A percentile compares a stretch with the other conserved stretches of the same genome.
phyloP scores from a whole-genome alignment of 2,113 vertebrate species.

The Petrocephalus microphthalmus region DNA sequence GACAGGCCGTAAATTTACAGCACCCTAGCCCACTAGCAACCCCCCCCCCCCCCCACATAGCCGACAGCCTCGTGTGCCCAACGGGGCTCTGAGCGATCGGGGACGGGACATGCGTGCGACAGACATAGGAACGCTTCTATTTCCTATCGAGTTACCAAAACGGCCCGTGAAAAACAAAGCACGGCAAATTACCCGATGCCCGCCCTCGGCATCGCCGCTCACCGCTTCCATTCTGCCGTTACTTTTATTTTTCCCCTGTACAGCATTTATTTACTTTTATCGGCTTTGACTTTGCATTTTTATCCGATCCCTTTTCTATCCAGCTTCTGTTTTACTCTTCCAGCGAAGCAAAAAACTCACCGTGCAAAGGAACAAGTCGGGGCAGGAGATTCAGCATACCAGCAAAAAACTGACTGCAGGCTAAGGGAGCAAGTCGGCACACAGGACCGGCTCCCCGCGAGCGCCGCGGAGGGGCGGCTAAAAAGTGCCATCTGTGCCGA shows the following conservation, averaged over 20 bases:
- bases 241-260: neutral
- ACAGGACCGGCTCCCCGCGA: neutral
- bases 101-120: neutral
- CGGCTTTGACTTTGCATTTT: neutral
- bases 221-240: neutral
- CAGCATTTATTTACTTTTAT: neutral
- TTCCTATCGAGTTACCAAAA: neutral
- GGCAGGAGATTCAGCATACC: constrained; percentile 13
- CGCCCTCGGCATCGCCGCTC: neutral
- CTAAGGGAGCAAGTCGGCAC: constrained; percentile 10
- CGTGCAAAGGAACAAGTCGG: neutral
- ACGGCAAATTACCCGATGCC: neutral
- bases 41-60: neutral
- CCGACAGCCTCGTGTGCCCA: neutral
- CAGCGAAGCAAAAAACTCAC: neutral
- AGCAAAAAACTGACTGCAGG: neutral
- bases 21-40: no score
- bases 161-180: neutral
- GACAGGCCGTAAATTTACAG: neutral
- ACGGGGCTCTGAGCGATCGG: neutral
- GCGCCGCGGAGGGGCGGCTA: neutral
- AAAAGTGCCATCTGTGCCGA: neutral
- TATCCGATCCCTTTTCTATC: neutral
- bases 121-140: neutral
- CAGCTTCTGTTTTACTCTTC: neutral